phyloP scores from a whole-genome alignment of 2,113 vertebrate species.

The Xiphorhynchus elegans region DNA sequence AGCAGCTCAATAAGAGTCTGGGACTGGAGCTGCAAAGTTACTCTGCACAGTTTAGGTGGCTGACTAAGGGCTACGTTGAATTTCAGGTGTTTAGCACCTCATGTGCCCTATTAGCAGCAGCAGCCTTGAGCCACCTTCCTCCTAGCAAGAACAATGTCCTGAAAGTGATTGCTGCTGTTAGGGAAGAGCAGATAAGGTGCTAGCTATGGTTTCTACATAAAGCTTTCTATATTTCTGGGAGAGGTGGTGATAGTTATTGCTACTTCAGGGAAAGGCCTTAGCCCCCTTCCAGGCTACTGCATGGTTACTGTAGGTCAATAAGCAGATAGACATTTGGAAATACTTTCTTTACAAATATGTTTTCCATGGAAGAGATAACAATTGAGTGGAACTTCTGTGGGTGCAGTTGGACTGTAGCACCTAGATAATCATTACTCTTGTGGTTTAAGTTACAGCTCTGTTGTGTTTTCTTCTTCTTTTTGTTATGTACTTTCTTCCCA shows the following conservation, averaged over 20 bases:
- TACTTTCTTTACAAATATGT: neutral
- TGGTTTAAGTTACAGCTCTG: neutral
- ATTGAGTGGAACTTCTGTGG: neutral
- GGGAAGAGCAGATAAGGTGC: neutral
- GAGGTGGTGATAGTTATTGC: neutral
- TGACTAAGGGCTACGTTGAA: neutral
- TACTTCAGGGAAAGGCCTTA: neutral
- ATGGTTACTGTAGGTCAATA: neutral
- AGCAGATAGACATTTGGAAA: neutral
- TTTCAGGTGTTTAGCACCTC: neutral
- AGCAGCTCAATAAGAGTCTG: neutral
- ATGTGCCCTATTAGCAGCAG: neutral
- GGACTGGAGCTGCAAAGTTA: neutral
- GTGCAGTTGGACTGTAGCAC: neutral
- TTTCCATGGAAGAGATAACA: neutral
- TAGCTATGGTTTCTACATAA: neutral
- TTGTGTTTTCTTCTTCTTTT: neutral
- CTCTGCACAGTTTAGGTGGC: rapidly evolving
- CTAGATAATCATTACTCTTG: neutral
- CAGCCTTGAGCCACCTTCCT: neutral
- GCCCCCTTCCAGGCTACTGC: neutral
- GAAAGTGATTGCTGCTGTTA: neutral
- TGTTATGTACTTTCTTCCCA: neutral
- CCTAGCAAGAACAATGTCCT: neutral
- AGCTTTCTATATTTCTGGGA: neutral